Percentiles rank a stretch among this genome's conserved stretches.
These are phyloP conservation scores for Turritopsis rubra DNA, from an alignment of 30 jellyfish, hydroid and myxozoan species.

Conservation along the genomic window DNA sequence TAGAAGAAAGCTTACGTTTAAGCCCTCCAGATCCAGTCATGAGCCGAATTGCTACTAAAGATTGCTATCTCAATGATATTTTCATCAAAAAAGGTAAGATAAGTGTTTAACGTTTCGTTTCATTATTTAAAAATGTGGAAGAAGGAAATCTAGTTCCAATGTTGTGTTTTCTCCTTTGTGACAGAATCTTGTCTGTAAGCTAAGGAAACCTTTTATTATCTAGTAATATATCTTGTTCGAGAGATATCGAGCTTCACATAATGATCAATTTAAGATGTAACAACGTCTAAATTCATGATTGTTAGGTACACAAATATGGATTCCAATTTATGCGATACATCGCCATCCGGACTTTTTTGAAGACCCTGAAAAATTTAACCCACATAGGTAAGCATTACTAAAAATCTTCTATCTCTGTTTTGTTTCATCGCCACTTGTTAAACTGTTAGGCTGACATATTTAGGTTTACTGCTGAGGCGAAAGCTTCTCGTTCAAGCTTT, in stretches of 20 bases:
- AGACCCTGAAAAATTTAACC: not conserved
- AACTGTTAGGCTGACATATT: not conserved
- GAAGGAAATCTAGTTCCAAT: too few relatives aligned
- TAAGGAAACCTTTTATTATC: too few relatives aligned
- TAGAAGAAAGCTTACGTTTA: not conserved
- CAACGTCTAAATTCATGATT: not conserved
- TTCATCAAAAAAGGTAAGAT: not conserved
- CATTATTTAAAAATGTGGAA: too few relatives aligned
- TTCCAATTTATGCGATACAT: not conserved
- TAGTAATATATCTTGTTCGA: too few relatives aligned
- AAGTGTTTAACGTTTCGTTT: too few relatives aligned
- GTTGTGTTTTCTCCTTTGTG: too few relatives aligned
- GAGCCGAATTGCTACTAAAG: not conserved
- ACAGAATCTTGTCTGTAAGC: too few relatives aligned
- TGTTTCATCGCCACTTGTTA: not conserved
- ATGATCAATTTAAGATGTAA: too few relatives aligned
- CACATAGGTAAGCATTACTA: not conserved
- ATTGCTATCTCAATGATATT: not conserved
- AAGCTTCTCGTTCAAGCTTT: not conserved
- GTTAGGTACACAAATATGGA: not conserved
- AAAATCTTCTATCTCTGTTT: not conserved
- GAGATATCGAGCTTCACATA: too few relatives aligned
- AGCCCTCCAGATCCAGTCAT: not conserved
- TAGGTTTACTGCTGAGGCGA: not conserved
- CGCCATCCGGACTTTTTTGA: not conserved